Evolutionary conservation across 2,888 invertebrate species (phyloP).

Genomic region (Isotomurus palustris): DNA sequence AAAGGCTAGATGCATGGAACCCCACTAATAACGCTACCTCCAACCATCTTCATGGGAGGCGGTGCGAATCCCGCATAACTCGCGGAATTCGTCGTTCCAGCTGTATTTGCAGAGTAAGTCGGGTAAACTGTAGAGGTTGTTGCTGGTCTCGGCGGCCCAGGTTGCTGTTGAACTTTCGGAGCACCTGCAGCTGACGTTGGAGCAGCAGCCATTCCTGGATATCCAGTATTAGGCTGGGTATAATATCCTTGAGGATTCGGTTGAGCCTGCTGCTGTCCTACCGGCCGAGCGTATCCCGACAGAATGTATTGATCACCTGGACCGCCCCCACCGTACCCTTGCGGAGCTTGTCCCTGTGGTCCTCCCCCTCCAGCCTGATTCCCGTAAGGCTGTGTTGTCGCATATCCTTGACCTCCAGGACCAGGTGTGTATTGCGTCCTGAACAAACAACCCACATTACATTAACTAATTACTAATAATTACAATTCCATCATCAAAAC

Average conservation of each 20-base stretch:
- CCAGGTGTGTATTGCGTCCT: slow-evolving; percentile 38
- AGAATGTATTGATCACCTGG: slow-evolving; percentile 39
- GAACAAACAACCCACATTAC: slow-evolving; percentile 6
- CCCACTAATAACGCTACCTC: not conserved
- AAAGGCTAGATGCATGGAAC: not conserved
- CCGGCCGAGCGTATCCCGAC: slow-evolving; percentile 43
- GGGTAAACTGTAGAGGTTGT: slow-evolving; percentile 42
- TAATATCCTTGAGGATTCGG: slow-evolving; percentile 24
- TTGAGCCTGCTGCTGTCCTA: slow-evolving; percentile 17
- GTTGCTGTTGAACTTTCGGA: slow-evolving; percentile 18
- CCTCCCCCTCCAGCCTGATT: not conserved
- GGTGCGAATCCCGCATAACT: slow-evolving; percentile 75
- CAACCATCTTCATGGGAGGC: slow-evolving; percentile 55
- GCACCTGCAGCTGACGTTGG: not conserved
- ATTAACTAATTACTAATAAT: not conserved
- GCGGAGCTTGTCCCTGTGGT: slow-evolving; percentile 2
- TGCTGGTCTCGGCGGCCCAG: slow-evolving; percentile 31
- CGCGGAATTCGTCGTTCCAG: slow-evolving; percentile 51
- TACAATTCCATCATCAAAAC: not conserved
- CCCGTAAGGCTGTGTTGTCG: slow-evolving; percentile 15
- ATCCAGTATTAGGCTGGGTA: slow-evolving; percentile 14
- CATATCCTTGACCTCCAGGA: slow-evolving; percentile 23
- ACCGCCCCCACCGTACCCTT: not conserved
- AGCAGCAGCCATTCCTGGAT: slow-evolving; percentile 11
- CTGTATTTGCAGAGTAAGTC: slow-evolving; percentile 47